Base-by-base conservation (phyloP, 2,113 vertebrate species). In the Chamaea fasciata region DNA sequence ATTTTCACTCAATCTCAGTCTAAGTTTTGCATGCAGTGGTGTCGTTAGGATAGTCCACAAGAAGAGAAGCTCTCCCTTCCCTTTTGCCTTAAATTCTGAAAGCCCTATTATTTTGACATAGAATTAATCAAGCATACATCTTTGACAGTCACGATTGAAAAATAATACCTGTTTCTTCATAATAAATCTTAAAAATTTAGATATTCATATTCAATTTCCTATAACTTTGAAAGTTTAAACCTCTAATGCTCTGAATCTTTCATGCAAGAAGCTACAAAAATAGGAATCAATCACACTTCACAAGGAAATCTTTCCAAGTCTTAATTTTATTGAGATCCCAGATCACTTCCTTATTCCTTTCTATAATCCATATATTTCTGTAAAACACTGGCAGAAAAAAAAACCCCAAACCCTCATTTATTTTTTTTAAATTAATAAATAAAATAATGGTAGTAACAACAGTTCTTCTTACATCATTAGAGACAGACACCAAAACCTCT, bases 391-490 rank as follows among this genome's bases (percentile, higher is more conserved):
- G 7, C 27, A 83, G n/a, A 12, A 53, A 50, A 78, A 53, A 26
- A 2, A 2, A 0, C 3, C 0, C 2, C 41, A 75, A 56, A 28
- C 3, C 2, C 13, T 24, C 4, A 15, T 42, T 50, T 41, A 15
- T 3, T 9, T 60, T 73, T 64, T 16, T 0, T 9, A 3, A 4
- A 62, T 60, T 22, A 78, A 70, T 39, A 62, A 65, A 30, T 31
- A 39, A 82, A 83, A 49, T 35, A 80, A 23, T 1, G 2, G 5
- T 13, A 73, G 68, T 77, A 64, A 53, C 4, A 49, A 18, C 23
- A 82, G 24, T 8, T n/a, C 28, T 76, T 68, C 50, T 44, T 57
- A 41, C 2, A 28, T 63, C 24, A 83, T 70, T 59, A 75, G 49
- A 81, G 13, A 37, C 11, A 85, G 50, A 3, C 20, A 75, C 3